Evolutionary conservation across 2,888 invertebrate genomes (phyloP), one percentile per base, ranked within the genome.

Genomic region (Drosophila nr. perissopoda): DNA sequence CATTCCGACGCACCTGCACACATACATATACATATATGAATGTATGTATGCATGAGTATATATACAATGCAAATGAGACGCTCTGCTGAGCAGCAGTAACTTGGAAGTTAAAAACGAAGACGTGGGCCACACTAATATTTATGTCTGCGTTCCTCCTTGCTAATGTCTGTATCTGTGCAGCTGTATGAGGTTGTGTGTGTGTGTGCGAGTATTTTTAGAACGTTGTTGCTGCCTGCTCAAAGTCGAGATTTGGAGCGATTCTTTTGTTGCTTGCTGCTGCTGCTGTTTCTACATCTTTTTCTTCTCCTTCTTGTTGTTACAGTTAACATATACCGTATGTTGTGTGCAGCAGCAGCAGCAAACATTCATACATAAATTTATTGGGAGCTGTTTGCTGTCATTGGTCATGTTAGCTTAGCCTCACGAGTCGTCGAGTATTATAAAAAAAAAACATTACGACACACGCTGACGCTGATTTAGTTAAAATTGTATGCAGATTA

Each of bases 271-370:
- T 38, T 71, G 36, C 25, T 25, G 18, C 25, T 54, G 34, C 38
- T 56, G 54, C 54, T 38, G 36, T 56, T 27, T 27, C 27, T 38
- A n/a, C 38, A 2, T 56, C 46, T 60, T 53, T 29, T 77, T 62
- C 62, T 64, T 63, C 59, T 38, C 25, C 34, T 16, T 68, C 53
- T 51, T 59, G 66, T 52, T 73, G 82, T 81, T 85, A 85, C 82
- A 74, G 87, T 85, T 80, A 87, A 87, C 72, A 84, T 83, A 82
- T 87, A 87, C 87, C 84, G 88, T 82, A 77, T 81, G 75, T 68
- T 84, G 85, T 49, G 49, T 49, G 51, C 29, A 27, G n/a, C 51
- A 31, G 29, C 51, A 31, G n/a, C 29, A n/a, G 29, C 36, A 38
- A 27, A n/a, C 27, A 56, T 27, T 36, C 2, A 38, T 60, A 67